Conservation (phyloP, 2,888 invertebrate species). For the Pyrrhosoma nymphula region DNA sequence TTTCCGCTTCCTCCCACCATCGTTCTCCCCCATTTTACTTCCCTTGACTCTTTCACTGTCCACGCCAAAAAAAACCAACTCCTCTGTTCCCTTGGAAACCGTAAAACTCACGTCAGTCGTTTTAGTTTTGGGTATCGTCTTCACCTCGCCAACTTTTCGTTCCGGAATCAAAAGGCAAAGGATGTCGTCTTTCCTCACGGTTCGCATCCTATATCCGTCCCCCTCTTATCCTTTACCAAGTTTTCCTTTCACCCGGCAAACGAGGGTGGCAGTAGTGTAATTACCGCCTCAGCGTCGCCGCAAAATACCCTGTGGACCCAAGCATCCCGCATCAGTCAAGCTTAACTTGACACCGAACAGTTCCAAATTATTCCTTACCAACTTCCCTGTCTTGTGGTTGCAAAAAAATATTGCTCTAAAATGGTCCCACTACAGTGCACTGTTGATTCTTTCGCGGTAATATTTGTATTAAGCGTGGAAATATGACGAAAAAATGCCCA, state of each 20-base stretch:
- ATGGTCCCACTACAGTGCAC: not conserved
- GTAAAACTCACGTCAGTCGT: not conserved
- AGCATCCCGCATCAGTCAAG: not conserved
- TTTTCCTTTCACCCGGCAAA: not conserved
- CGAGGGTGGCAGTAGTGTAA: not conserved
- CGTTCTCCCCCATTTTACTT: not conserved
- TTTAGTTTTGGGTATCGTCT: slow-evolving; percentile 22
- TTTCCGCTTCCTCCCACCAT: not conserved
- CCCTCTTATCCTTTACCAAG: not conserved
- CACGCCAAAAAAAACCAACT: not conserved
- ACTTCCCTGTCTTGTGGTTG: not conserved
- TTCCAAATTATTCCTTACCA: not conserved
- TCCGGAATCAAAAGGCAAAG: not conserved
- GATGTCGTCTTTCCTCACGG: not conserved
- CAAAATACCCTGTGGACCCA: not conserved
- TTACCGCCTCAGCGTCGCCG: not conserved
- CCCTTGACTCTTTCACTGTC: not conserved
- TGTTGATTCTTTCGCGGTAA: not conserved
- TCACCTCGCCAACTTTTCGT: not conserved
- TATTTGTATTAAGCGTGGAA: not conserved
- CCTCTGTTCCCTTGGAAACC: not conserved
- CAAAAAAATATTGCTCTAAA: not conserved
- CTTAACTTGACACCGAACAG: not conserved
- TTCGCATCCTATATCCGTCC: not conserved
- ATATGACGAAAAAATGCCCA: not conserved